A percentile compares a stretch with the other conserved stretches of the same genome.
Evolutionary conservation across 2,113 vertebrate species (phyloP).

Genomic region (Acrocephalus arundinaceus): DNA sequence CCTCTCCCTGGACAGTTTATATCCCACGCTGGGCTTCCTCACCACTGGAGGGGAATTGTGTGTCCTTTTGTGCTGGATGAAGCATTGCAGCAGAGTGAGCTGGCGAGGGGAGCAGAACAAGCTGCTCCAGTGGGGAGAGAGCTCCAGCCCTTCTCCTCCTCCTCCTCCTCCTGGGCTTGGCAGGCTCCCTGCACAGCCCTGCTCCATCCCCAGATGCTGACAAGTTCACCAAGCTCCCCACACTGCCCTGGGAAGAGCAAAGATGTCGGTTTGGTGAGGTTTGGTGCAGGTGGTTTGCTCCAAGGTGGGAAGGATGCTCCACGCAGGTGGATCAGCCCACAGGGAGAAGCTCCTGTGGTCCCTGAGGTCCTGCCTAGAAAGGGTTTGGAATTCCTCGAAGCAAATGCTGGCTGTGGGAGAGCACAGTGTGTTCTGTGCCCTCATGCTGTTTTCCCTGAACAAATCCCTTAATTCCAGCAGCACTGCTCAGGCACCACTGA

Average conservation of each 20-base stretch:
- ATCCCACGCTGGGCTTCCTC: rapidly evolving
- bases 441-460: rapidly evolving
- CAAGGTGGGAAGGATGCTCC: not conserved
- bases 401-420: not conserved
- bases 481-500: rapidly evolving
- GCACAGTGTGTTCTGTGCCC: rapidly evolving
- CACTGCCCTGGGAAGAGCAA: rapidly evolving
- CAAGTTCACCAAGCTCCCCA: rapidly evolving
- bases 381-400: not conserved
- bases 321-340: rapidly evolving
- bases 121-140: not conserved
- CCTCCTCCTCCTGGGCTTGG: not conserved
- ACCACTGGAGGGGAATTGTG: rapidly evolving
- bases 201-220: not conserved
- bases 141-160: not conserved
- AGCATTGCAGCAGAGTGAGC: not conserved
- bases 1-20: not conserved
- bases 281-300: not conserved
- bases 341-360: not conserved
- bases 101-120: not conserved
- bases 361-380: not conserved
- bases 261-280: rapidly evolving
- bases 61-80: not conserved
- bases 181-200: not conserved
- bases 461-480: rapidly evolving